These are phyloP conservation scores for Chymomyza fuscimana DNA, from an alignment of 2,888 invertebrate genomes.

Conservation along the genomic window DNA sequence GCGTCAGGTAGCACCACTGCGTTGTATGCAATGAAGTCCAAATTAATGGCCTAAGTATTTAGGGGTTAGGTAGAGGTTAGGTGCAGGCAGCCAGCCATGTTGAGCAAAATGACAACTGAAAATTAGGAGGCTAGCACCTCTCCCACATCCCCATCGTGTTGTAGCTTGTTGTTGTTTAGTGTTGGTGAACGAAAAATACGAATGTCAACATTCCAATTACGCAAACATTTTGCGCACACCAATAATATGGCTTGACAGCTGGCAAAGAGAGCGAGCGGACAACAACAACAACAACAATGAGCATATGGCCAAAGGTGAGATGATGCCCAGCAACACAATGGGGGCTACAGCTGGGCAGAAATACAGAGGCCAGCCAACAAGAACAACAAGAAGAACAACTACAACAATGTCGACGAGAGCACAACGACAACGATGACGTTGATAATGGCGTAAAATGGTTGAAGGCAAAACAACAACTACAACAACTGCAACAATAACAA, in stretches of 20 bases:
- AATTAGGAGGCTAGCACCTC: neutral
- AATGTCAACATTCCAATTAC: conserved; percentile 77
- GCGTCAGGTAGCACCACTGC: neutral
- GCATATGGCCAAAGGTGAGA: conserved; percentile 1
- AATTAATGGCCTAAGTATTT: neutral
- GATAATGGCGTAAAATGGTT: conserved; percentile 70
- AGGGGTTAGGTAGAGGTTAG: neutral
- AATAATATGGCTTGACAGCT: conserved; percentile 74
- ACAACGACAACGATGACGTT: conserved; percentile 59
- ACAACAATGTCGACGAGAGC: conserved; percentile 1
- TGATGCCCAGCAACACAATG: neutral
- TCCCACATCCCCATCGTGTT: too few species aligned
- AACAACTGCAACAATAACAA: neutral
- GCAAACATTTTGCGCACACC: conserved; percentile 77
- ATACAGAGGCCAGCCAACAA: conserved; percentile 1
- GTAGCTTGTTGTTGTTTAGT: neutral
- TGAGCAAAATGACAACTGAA: conserved; percentile 47
- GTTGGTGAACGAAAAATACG: conserved; percentile 61
- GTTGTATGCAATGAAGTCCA: neutral
- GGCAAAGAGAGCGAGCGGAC: conserved; percentile 28
- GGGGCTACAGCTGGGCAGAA: neutral
- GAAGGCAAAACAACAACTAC: conserved; percentile 32
- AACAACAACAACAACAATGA: conserved; percentile 23
- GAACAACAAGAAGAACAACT: neutral
- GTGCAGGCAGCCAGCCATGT: neutral